Evolutionary conservation across 2,797 vertebrate species (phyloP).

Genomic region (Hipposideros larvatus): DNA sequence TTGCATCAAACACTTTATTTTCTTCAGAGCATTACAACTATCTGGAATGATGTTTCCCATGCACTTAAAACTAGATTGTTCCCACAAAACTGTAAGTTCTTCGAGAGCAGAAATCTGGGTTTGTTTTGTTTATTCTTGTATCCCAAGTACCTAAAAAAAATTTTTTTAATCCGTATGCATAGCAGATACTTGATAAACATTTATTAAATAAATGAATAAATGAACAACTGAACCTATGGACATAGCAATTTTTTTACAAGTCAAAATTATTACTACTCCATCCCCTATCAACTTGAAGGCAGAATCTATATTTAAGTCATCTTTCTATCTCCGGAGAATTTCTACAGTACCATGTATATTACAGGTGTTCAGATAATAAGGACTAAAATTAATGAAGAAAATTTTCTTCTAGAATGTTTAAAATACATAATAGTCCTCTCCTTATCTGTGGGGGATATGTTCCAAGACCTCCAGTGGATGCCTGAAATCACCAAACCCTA

Average conservation of each 20-base stretch:
- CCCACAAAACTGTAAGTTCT: background rate
- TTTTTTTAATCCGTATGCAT: background rate
- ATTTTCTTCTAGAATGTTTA: background rate
- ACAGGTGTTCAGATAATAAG: background rate
- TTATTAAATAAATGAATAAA: background rate
- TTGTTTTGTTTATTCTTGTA: background rate
- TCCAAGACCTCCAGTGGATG: background rate
- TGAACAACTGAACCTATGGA: background rate
- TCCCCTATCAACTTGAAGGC: background rate
- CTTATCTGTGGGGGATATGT: background rate
- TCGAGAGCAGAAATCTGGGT: constrained; percentile 11
- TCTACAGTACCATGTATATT: background rate
- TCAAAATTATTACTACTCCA: background rate
- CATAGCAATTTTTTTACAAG: background rate
- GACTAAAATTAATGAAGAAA: constrained; percentile 19
- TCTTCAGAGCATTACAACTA: background rate
- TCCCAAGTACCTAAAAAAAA: background rate
- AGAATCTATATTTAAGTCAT: background rate
- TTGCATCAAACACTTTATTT: background rate
- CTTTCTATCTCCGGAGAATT: background rate
- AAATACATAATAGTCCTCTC: background rate
- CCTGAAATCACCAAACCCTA: background rate
- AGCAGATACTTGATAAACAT: background rate
- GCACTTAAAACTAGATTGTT: background rate
- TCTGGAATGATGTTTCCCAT: background rate